These are phyloP conservation scores for Aphrophora alni DNA, from an alignment of 2,888 invertebrate genomes.

Conservation along the genomic window DNA sequence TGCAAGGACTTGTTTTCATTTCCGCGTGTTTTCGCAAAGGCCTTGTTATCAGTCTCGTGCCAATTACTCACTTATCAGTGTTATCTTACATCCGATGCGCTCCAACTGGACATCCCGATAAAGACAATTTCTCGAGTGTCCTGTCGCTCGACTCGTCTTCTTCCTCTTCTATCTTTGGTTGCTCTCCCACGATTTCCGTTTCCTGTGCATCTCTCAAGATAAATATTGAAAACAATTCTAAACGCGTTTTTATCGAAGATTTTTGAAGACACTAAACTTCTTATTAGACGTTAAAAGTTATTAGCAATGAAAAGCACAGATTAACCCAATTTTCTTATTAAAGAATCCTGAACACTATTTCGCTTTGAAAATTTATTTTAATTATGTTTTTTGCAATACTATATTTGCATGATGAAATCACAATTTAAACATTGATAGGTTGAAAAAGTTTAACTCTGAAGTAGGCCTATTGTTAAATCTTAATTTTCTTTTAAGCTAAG, in stretches of 20 bases:
- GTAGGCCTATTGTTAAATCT: too few relatives aligned
- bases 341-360: too few relatives aligned
- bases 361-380: too few relatives aligned
- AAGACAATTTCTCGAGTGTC: slow-evolving; percentile 28
- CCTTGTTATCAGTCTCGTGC: slow-evolving; percentile 28
- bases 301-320: too few relatives aligned
- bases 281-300: too few relatives aligned
- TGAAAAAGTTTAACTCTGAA: too few relatives aligned
- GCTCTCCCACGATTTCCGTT: slow-evolving; percentile 27
- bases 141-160: slow-evolving; percentile 22
- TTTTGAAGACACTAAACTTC: background rate
- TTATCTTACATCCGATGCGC: slow-evolving; percentile 34
- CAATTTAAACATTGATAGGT: too few relatives aligned
- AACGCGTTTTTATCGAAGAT: background rate
- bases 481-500: too few relatives aligned
- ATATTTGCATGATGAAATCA: too few relatives aligned
- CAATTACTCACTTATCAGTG: slow-evolving; percentile 23
- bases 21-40: background rate
- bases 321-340: too few relatives aligned
- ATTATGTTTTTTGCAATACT: too few relatives aligned
- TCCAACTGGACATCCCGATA: background rate
- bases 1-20: background rate
- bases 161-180: slow-evolving; percentile 16
- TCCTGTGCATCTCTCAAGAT: slow-evolving; percentile 19
- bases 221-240: background rate